These are phyloP conservation scores for Sebastes goodei DNA, from an alignment of 2,797 vertebrate genomes.

Conservation along the genomic window DNA sequence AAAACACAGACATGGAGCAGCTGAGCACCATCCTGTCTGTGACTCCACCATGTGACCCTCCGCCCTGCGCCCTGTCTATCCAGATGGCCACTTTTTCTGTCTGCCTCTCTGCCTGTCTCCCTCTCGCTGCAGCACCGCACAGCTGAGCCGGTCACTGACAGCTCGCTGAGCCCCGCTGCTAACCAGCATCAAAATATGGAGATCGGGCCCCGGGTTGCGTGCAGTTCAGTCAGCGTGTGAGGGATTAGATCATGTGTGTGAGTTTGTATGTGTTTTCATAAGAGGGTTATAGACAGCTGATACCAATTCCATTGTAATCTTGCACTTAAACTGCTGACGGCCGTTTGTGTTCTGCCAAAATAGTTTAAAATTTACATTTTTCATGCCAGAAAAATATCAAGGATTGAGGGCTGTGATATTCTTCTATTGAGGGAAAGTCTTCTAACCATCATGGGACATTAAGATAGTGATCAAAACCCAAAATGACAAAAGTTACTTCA, in stretches of 20 bases:
- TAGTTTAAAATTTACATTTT: background rate
- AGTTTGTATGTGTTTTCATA: constrained; percentile 13
- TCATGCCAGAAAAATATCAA: background rate
- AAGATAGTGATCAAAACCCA: background rate
- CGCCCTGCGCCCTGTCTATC: constrained; percentile 60
- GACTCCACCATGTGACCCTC: constrained; percentile 63
- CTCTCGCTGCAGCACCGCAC: constrained; percentile 20
- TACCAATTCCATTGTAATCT: background rate
- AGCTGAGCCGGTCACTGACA: constrained; percentile 36
- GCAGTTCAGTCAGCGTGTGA: constrained; percentile 21
- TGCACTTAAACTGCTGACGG: background rate
- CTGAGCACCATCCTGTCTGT: constrained; percentile 71
- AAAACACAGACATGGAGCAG: constrained; percentile 60
- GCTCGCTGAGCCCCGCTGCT: constrained; percentile 34
- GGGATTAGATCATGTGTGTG: constrained; percentile 27
- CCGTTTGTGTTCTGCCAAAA: background rate
- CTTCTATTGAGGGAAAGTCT: background rate
- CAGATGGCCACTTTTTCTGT: constrained; percentile 73
- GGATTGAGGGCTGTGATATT: background rate
- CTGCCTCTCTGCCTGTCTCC: constrained; percentile 29
- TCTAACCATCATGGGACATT: background rate
- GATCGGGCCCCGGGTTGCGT: background rate
- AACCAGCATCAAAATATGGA: constrained; percentile 32
- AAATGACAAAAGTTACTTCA: background rate
- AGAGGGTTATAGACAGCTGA: constrained; percentile 1